These are phyloP conservation scores for Apteryx mantelli DNA, from an alignment of 2,113 vertebrate genomes.

Conservation along the genomic window DNA sequence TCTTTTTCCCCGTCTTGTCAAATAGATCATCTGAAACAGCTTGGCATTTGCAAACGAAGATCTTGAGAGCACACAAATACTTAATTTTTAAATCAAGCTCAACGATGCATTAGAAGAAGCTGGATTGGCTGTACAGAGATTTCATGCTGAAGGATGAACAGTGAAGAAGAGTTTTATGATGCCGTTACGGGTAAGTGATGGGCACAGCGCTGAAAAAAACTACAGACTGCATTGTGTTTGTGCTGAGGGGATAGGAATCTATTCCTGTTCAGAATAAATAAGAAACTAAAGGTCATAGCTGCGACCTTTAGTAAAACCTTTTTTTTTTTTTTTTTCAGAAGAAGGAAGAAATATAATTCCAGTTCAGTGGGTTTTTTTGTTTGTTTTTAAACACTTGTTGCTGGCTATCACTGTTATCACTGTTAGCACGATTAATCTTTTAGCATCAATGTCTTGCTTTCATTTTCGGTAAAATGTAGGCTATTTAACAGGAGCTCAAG, in stretches of 20 bases:
- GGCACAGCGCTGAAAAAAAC: not conserved
- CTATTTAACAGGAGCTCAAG: not conserved
- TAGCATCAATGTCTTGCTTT: not conserved
- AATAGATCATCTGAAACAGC: slow-evolving; percentile 38
- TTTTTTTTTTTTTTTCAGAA: too few relatives aligned
- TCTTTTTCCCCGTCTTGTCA: slow-evolving; percentile 14
- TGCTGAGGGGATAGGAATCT: not conserved
- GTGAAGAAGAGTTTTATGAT: slow-evolving; percentile 96
- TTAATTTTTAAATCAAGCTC: not conserved
- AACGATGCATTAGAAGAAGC: slow-evolving; percentile 56
- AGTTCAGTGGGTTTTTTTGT: not conserved
- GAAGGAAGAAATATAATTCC: not conserved
- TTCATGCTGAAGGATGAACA: slow-evolving; percentile 85
- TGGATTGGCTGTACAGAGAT: not conserved
- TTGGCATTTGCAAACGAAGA: slow-evolving; percentile 4
- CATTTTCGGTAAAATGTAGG: not conserved
- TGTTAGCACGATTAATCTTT: not conserved
- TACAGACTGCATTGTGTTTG: not conserved
- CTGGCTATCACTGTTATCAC: not conserved
- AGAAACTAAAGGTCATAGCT: not conserved
- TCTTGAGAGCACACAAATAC: not conserved
- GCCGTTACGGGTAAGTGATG: slow-evolving; percentile 90
- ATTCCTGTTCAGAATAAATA: not conserved
- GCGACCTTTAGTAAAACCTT: not conserved
- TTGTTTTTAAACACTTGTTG: not conserved